These are phyloP conservation scores for Salpingus planirostris DNA, from an alignment of 2,888 invertebrate species.

Conservation along the genomic window DNA sequence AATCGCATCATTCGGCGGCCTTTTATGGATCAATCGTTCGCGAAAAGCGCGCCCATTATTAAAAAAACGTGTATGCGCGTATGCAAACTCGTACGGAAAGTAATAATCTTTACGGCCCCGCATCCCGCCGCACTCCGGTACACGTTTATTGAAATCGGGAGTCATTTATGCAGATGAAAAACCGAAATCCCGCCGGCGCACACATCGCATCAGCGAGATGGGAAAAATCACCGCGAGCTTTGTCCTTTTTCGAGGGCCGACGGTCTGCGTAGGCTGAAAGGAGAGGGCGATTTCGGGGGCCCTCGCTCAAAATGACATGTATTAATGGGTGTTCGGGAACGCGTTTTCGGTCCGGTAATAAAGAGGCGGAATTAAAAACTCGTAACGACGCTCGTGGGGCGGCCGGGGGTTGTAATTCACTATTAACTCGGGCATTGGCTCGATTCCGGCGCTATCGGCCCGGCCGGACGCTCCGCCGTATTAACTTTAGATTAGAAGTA, in stretches of 20 bases:
- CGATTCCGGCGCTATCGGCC: conserved; percentile 22
- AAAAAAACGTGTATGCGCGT: conserved; percentile 32
- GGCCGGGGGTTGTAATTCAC: conserved; percentile 28
- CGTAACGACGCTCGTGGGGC: conserved; percentile 33
- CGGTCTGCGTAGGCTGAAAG: too few species aligned
- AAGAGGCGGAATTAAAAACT: conserved; percentile 38
- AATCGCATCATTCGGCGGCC: too few species aligned
- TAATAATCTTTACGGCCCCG: conserved; percentile 32
- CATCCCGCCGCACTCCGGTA: conserved; percentile 15
- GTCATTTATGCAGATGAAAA: conserved; percentile 32
- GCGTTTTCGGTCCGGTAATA: conserved; percentile 30
- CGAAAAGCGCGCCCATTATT: conserved; percentile 17
- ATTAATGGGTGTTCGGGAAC: conserved; percentile 30
- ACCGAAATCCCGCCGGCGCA: conserved; percentile 17
- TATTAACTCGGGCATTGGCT: conserved; percentile 30
- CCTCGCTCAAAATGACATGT: conserved; percentile 23
- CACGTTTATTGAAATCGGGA: conserved; percentile 31
- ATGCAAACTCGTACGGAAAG: conserved; percentile 30
- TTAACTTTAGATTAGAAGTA: conserved; percentile 32
- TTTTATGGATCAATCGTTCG: conserved; percentile 25
- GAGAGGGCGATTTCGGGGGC: too few species aligned
- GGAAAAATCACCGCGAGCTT: too few species aligned
- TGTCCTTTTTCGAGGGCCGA: too few species aligned
- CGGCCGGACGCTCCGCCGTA: conserved; percentile 27
- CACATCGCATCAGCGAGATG: conserved; percentile 14